A percentile compares a stretch with the other conserved stretches of the same genome.
These are phyloP conservation scores for Zonotrichia albicollis DNA, from an alignment of 2,797 vertebrate species.

Conservation along the genomic window DNA sequence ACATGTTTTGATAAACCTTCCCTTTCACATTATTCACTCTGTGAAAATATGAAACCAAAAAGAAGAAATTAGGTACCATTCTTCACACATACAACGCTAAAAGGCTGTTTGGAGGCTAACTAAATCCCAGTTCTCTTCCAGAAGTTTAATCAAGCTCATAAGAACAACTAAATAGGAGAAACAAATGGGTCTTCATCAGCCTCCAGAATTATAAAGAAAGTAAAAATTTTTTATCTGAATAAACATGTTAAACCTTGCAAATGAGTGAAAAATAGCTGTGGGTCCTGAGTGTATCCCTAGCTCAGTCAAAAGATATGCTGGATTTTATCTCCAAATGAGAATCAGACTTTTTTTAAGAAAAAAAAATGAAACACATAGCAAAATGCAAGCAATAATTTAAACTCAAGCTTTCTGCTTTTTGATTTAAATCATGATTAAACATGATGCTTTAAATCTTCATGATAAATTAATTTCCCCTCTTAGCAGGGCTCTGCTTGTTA, in stretches of 20 bases:
- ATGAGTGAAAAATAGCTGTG: neutral
- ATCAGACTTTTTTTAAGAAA: neutral
- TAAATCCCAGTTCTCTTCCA: neutral
- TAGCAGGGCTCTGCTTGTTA: neutral
- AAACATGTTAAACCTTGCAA: neutral
- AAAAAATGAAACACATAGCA: neutral
- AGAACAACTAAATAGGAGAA: neutral
- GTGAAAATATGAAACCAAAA: neutral
- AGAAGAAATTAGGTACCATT: neutral
- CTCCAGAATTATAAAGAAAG: neutral
- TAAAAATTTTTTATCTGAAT: neutral
- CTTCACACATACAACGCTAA: neutral
- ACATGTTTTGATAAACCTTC: conserved; percentile 12
- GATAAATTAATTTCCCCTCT: neutral
- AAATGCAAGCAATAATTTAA: conserved; percentile 15
- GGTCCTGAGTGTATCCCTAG: neutral
- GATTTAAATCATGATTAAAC: neutral
- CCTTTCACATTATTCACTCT: neutral
- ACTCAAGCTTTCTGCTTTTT: neutral
- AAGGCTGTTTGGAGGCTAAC: neutral
- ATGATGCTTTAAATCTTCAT: neutral
- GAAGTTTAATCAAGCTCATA: neutral
- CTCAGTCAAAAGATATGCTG: neutral
- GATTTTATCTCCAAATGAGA: neutral
- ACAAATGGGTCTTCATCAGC: neutral